A percentile compares a stretch with the other conserved stretches of the same genome.
Conservation (phyloP, 1,140 invertebrate species). For the Trichonephila inaurata region DNA sequence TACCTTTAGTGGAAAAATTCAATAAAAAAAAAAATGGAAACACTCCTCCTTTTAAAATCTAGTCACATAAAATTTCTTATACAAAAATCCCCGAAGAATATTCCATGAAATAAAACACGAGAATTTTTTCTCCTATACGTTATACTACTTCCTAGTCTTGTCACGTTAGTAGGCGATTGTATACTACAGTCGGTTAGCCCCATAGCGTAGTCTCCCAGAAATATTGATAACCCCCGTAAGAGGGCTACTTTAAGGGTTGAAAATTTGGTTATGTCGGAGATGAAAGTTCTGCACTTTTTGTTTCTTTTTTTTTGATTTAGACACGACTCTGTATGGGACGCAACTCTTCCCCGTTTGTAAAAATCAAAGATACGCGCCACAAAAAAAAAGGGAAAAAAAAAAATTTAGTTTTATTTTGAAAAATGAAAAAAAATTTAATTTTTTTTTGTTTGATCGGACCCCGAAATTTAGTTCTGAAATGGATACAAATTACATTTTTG, state of each 20-base stretch:
- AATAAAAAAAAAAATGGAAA: neutral
- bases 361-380: too few relatives aligned
- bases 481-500: too few relatives aligned
- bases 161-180: slow-evolving; percentile 54
- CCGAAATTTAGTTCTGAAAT: too few relatives aligned
- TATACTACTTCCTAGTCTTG: neutral
- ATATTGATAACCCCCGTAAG: slow-evolving; percentile 46
- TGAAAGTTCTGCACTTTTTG: slow-evolving; percentile 42
- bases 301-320: neutral
- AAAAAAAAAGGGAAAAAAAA: too few relatives aligned
- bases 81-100: slow-evolving; percentile 48
- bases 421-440: too few relatives aligned
- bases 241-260: too few relatives aligned
- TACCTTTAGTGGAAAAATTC: neutral
- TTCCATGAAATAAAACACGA: slow-evolving; percentile 41
- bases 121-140: neutral
- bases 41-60: neutral
- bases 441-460: too few relatives aligned
- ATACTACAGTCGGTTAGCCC: slow-evolving; percentile 31
- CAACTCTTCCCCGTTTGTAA: too few relatives aligned
- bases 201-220: neutral
- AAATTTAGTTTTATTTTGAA: too few relatives aligned
- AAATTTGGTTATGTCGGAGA: slow-evolving; percentile 19
- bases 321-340: too few relatives aligned
- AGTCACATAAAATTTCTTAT: slow-evolving; percentile 53